Evolutionary conservation across 2,113 vertebrate species (phyloP).

Genomic region (Romanogobio albipinnatus): DNA sequence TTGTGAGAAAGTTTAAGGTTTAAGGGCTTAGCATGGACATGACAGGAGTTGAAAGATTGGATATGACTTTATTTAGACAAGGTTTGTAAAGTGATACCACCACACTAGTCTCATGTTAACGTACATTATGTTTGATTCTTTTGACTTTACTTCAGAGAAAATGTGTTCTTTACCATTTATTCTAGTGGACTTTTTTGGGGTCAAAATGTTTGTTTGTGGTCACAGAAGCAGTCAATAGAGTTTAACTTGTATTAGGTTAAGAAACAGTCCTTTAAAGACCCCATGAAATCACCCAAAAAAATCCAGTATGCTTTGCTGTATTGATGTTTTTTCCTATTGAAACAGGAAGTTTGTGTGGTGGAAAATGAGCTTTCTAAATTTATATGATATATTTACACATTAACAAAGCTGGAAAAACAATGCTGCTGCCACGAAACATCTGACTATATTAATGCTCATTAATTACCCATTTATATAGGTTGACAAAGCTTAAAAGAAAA

Average conservation of each 20-base stretch:
- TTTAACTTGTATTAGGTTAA: not conserved
- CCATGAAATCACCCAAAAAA: conserved; percentile 5
- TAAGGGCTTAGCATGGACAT: not conserved
- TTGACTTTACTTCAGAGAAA: not conserved
- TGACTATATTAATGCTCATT: too few species aligned
- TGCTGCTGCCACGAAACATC: too few species aligned
- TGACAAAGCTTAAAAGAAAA: too few species aligned
- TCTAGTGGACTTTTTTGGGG: not conserved
- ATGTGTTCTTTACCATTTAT: not conserved
- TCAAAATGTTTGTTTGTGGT: not conserved
- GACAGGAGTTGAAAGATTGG: not conserved
- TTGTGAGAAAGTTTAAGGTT: not conserved
- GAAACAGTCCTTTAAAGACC: not conserved
- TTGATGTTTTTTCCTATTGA: not conserved
- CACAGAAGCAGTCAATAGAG: conserved; percentile 3
- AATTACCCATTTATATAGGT: too few species aligned
- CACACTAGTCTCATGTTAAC: not conserved
- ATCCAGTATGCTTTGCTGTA: not conserved
- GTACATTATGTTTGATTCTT: not conserved
- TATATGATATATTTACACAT: too few species aligned
- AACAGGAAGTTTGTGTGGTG: not conserved
- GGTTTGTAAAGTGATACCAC: not conserved
- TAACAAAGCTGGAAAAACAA: too few species aligned
- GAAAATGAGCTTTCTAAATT: too few species aligned
- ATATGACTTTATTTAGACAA: not conserved